phyloP scores from a whole-genome alignment of 2,113 vertebrate genomes.

The Hemibagrus wyckioides region DNA sequence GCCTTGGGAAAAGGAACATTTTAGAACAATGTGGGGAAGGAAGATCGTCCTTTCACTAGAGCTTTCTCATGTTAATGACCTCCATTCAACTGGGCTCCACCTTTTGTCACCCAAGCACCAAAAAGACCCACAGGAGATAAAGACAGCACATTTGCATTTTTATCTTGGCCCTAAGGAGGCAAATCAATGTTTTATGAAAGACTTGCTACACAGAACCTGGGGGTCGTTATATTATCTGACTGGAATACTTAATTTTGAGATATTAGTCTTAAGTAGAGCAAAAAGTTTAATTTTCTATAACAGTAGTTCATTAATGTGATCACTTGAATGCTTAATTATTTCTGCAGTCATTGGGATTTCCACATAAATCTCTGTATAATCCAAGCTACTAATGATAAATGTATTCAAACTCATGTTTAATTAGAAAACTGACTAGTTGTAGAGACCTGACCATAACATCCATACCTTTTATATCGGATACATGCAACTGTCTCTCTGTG shows the following conservation, averaged over 20 bases:
- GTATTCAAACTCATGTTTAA: neutral
- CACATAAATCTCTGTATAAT: neutral
- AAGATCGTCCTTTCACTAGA: slow-evolving; percentile 47
- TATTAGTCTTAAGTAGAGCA: neutral
- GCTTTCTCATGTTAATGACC: slow-evolving; percentile 70
- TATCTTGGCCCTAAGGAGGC: slow-evolving; percentile 33
- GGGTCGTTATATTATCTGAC: neutral
- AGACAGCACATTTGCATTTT: slow-evolving; percentile 50
- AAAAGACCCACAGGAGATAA: slow-evolving; percentile 37
- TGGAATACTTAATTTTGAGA: neutral
- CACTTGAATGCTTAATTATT: neutral
- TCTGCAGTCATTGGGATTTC: neutral
- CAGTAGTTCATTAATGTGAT: neutral
- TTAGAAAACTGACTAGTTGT: neutral
- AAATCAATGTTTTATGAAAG: neutral
- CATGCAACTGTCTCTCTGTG: neutral
- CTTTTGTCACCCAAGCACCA: slow-evolving; percentile 50
- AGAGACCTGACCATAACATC: neutral
- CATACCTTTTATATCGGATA: neutral
- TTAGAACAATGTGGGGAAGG: slow-evolving; percentile 57
- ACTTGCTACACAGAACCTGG: neutral
- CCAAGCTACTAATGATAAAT: neutral
- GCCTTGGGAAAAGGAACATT: slow-evolving; percentile 36
- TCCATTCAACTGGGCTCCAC: slow-evolving; percentile 50
- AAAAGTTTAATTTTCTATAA: neutral